Base-by-base conservation (phyloP, 1,140 invertebrate genomes). In the Bombus balteatus region DNA sequence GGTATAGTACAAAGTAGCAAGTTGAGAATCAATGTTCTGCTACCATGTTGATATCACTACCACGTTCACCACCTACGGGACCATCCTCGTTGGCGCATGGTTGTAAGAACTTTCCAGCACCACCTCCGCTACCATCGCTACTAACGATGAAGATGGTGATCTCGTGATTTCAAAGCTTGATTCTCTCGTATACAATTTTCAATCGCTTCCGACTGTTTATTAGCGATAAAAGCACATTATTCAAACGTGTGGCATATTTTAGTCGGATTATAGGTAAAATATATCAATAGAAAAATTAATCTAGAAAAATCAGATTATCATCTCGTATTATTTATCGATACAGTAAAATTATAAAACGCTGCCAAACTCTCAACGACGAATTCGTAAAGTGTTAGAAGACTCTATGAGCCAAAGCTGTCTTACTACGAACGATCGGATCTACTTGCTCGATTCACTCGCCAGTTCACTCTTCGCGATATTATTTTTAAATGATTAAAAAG, bases 11-110 rank as follows among this genome's bases (percentile, higher is more conserved):
- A 18, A 39, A 68, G 22, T 25, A 37, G 9, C 8, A 62, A 32
- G 75, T 77, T 41, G 75, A 65, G 75, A 77, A 25, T 65, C 75
- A 32, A n/a, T 9, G 37, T 39, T 77, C 4, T 71, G 37, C 68
- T 28, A 32, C 3, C 37, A 22, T 34, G 22, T 57, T 77, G 53
- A 25, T 37, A 28, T 62, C 62, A 41, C 57, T 62, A 62, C 59
- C 75, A 59, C 75, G 57, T 59, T 57, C 57, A 77, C 57, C 57
- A 62, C 3, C 13, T 77, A n/a, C 53, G 47, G 74, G 53, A n/a
- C 0, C 53, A 76, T 59, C 34, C 22, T n/a, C 28, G 15, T 77
- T 62, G 76, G 59, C 76, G 39, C 37, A 78, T 43, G 39, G 53
- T 65, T 62, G 18, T 59, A 18, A 78, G 76, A 32, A 32, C 39